Percentiles rank a stretch among this genome's conserved stretches.
Conservation (phyloP, 2,888 invertebrate species). For the Pecten maximus region DNA sequence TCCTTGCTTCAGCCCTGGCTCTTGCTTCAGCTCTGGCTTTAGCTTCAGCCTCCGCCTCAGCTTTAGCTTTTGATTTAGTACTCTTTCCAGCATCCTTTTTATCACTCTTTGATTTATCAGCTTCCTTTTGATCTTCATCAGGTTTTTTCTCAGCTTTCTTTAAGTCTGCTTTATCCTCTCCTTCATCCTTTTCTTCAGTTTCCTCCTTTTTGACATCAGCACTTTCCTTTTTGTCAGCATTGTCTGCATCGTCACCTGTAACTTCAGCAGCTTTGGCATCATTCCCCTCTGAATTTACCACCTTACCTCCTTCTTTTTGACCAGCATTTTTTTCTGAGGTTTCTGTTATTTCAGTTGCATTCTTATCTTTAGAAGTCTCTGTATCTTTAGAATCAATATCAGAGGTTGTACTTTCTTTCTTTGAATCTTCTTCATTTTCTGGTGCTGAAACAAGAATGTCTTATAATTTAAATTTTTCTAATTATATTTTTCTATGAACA, state of each 20-base stretch:
- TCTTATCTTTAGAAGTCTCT: neutral
- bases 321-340: neutral
- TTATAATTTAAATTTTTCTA: too few relatives aligned
- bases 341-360: neutral
- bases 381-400: neutral
- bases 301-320: neutral
- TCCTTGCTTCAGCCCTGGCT: neutral
- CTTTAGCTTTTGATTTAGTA: neutral
- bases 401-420: neutral
- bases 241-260: neutral
- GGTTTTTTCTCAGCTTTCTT: neutral
- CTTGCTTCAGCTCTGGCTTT: conserved; percentile 10
- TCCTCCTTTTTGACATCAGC: neutral
- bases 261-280: neutral
- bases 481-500: too few relatives aligned
- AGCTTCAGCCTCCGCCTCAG: neutral
- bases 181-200: neutral
- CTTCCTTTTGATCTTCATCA: neutral
- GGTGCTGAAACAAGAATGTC: neutral
- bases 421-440: neutral
- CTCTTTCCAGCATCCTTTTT: neutral
- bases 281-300: neutral
- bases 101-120: neutral
- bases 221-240: neutral
- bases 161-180: neutral